Conservation (phyloP, 2,888 invertebrate genomes). For the Dolichomitus sp. region DNA sequence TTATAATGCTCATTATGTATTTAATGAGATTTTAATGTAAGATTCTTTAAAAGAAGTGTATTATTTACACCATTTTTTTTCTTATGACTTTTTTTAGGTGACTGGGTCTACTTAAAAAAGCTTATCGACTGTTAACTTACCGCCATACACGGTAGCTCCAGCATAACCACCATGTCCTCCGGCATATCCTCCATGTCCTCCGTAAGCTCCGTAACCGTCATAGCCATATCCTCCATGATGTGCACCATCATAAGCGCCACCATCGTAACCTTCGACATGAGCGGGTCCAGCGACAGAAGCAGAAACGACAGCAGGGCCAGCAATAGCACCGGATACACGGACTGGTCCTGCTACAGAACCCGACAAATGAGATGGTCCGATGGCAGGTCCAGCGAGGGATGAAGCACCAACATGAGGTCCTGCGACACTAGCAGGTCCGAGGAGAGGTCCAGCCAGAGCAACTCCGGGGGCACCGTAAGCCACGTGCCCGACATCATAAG, state of each 20-base stretch:
- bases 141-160: constrained; percentile 49
- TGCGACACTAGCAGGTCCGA: constrained; percentile 78
- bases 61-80: too few species aligned
- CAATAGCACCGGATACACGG: constrained; percentile 83
- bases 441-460: constrained; percentile 79
- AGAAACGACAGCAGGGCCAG: constrained; percentile 81
- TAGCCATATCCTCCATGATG: constrained; percentile 54
- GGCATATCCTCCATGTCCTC: constrained; percentile 45
- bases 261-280: constrained; percentile 80
- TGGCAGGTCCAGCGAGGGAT: constrained; percentile 79
- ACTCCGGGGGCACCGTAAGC: constrained; percentile 77
- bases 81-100: too few species aligned
- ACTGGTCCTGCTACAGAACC: constrained; percentile 82
- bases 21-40: too few species aligned
- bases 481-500: constrained; percentile 64
- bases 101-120: neutral
- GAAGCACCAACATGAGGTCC: constrained; percentile 81
- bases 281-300: constrained; percentile 82
- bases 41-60: too few species aligned
- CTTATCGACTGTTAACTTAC: constrained; percentile 20
- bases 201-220: constrained; percentile 25
- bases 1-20: too few species aligned
- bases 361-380: constrained; percentile 81
- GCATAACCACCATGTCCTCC: constrained; percentile 45
- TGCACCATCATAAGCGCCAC: constrained; percentile 70